Conservation (phyloP, 1,140 invertebrate species). For the Laupala kohalensis region DNA sequence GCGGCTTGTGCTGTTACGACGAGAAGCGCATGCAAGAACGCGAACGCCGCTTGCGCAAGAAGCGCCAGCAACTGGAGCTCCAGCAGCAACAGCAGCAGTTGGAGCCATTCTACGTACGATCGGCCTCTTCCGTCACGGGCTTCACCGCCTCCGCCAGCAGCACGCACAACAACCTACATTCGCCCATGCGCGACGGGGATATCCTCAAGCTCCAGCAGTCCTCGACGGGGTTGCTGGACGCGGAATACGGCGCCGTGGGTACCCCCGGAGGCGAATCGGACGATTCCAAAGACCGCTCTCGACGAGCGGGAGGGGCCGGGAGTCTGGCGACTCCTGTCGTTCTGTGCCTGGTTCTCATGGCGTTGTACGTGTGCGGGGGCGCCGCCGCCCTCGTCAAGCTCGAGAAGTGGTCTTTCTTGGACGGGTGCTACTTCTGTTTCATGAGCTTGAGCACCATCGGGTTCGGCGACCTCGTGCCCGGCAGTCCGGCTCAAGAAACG, state of each 20-base stretch:
- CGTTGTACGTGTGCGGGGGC: constrained; percentile 74
- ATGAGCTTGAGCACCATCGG: constrained; percentile 87
- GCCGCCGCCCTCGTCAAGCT: constrained; percentile 74
- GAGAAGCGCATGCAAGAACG: constrained; percentile 44
- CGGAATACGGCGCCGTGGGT: constrained; percentile 11
- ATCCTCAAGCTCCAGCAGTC: constrained; percentile 42
- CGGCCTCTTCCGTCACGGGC: constrained; percentile 26
- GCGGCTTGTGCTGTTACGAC: constrained; percentile 73
- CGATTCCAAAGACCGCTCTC: constrained; percentile 9
- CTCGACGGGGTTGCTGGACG: constrained; percentile 10
- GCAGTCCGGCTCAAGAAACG: constrained; percentile 31
- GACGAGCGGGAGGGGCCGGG: constrained; percentile 23
- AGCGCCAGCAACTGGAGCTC: constrained; percentile 60
- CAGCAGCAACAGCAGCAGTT: constrained; percentile 38
- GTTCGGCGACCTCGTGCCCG: constrained; percentile 79
- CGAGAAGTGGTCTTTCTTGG: constrained; percentile 72
- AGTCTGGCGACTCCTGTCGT: constrained; percentile 62
- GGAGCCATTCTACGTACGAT: constrained; percentile 63
- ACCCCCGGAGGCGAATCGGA: constrained; percentile 4
- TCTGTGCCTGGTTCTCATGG: constrained; percentile 63
- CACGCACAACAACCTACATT: constrained; percentile 36
- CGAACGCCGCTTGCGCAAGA: constrained; percentile 58
- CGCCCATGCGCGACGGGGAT: constrained; percentile 39
- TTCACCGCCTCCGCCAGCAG: constrained; percentile 35
- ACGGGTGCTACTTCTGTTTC: constrained; percentile 90